Evolutionary conservation across 2,113 vertebrate genomes (phyloP).

Genomic region (Malurus cyaneus): DNA sequence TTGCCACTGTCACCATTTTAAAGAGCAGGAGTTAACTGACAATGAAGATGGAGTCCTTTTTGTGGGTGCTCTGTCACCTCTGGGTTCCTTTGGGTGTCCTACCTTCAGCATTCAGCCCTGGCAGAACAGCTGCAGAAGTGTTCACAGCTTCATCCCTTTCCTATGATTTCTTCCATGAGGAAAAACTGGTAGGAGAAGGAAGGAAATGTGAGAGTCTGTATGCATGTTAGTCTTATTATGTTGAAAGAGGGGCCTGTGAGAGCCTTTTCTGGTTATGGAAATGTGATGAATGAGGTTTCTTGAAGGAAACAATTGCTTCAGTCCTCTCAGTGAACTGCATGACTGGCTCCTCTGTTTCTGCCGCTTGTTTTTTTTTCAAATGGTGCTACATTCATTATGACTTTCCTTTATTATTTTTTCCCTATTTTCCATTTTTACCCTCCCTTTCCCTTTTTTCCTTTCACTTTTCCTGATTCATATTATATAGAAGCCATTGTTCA

Average conservation of each 20-base stretch:
- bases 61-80: background rate
- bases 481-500: background rate
- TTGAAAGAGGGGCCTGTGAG: background rate
- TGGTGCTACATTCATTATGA: background rate
- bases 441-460: background rate
- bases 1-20: background rate
- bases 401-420: background rate
- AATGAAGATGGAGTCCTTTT: background rate
- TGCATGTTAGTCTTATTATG: background rate
- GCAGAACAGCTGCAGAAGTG: background rate
- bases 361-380: background rate
- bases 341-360: background rate
- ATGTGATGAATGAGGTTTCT: slow-evolving; percentile 3
- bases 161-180: background rate
- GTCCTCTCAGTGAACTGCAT: background rate
- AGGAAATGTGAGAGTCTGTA: background rate
- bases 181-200: background rate
- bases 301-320: background rate
- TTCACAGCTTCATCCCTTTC: background rate
- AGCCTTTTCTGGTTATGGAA: slow-evolving; percentile 2
- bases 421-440: background rate
- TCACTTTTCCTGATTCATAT: background rate
- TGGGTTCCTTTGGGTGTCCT: background rate
- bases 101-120: background rate
- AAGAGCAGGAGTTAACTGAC: background rate